Evolutionary conservation across 2,888 invertebrate species (phyloP).

Genomic region (Syrphus vitripennis): DNA sequence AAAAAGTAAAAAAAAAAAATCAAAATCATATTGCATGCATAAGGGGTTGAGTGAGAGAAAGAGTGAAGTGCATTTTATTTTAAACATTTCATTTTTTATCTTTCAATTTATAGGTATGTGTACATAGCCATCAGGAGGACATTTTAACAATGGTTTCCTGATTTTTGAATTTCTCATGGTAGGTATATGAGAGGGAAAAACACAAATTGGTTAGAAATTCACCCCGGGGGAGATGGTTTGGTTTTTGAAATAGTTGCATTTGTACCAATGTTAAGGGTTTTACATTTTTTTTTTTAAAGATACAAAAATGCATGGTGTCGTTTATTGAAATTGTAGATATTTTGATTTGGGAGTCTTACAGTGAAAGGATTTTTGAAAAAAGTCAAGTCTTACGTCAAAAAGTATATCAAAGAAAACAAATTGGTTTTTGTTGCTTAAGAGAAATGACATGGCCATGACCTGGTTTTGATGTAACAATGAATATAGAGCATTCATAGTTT

Average conservation of each 20-base stretch:
- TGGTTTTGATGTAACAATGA: no score
- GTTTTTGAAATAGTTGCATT: not conserved
- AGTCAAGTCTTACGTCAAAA: slow-evolving; percentile 51
- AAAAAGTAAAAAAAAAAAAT: not conserved
- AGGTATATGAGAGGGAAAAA: slow-evolving; percentile 26
- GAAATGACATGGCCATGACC: no score
- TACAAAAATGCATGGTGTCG: slow-evolving; percentile 11
- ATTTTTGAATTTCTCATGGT: slow-evolving; percentile 65
- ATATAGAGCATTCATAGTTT: no score
- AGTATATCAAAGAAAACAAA: no score
- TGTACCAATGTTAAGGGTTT: slow-evolving; percentile 8
- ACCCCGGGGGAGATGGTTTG: slow-evolving; percentile 51
- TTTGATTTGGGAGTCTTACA: slow-evolving; percentile 4
- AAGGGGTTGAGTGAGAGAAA: slow-evolving; percentile 53
- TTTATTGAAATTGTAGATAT: slow-evolving; percentile 39
- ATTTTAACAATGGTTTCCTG: slow-evolving; percentile 64
- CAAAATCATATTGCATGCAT: slow-evolving; percentile 10
- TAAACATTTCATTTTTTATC: slow-evolving; percentile 48
- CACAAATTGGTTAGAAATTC: slow-evolving; percentile 55
- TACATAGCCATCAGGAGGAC: slow-evolving; percentile 33
- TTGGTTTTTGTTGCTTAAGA: no score
- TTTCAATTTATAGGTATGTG: slow-evolving; percentile 63
- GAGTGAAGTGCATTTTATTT: slow-evolving; percentile 28
- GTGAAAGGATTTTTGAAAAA: slow-evolving; percentile 37
- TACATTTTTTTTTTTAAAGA: slow-evolving; percentile 6